These are phyloP conservation scores for Poecilobothrus nobilitatus DNA, from an alignment of 2,888 invertebrate species.

Conservation along the genomic window DNA sequence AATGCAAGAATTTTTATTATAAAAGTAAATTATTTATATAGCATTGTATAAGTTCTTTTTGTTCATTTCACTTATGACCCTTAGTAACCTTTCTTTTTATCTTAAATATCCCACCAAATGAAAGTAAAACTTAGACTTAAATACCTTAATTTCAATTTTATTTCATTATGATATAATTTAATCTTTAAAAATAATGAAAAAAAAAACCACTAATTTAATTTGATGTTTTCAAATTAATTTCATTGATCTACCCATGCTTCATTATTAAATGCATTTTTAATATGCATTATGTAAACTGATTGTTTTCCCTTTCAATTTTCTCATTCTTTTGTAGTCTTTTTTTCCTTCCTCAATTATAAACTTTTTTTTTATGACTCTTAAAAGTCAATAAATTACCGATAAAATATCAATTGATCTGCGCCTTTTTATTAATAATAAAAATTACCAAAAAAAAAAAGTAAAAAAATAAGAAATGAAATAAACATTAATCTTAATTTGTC, in stretches of 20 bases:
- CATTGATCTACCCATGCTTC: background rate
- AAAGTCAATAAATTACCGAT: conserved; percentile 1
- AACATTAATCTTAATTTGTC: conserved; percentile 6
- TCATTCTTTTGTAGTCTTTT: background rate
- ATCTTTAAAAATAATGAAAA: background rate
- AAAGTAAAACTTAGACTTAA: too few relatives aligned
- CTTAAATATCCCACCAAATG: too few relatives aligned
- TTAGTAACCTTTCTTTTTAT: too few relatives aligned
- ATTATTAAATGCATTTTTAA: background rate
- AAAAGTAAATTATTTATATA: too few relatives aligned
- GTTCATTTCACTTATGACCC: too few relatives aligned
- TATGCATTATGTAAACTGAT: background rate
- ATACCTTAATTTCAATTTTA: too few relatives aligned
- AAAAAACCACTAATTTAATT: background rate
- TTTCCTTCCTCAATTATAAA: background rate
- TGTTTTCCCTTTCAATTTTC: background rate
- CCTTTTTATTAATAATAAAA: background rate
- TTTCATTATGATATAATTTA: background rate
- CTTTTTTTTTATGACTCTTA: background rate
- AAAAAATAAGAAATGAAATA: background rate
- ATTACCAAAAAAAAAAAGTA: too few relatives aligned
- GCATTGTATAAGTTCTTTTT: too few relatives aligned
- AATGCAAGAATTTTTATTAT: too few relatives aligned
- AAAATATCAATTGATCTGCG: conserved; percentile 1
- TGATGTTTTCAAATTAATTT: background rate